phyloP scores from a whole-genome alignment of 1,140 invertebrate genomes.

The Seison nebaliae region DNA sequence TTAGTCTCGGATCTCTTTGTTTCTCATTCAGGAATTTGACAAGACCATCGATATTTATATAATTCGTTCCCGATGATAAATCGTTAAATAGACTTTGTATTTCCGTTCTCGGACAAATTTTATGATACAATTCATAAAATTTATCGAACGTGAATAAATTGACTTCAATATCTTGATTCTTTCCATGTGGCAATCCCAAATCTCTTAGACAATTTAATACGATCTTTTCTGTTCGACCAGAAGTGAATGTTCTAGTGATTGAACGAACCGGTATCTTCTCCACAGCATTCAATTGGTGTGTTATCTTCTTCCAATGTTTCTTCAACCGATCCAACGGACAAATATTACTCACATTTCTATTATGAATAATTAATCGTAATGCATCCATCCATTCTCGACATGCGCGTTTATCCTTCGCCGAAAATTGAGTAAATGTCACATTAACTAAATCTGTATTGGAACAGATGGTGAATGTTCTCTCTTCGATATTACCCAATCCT shows the following conservation, averaged over 20 bases:
- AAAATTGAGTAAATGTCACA: conserved; percentile 84
- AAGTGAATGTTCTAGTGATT: conserved; percentile 83
- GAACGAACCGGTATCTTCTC: conserved; percentile 83
- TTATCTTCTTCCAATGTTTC: conserved; percentile 97
- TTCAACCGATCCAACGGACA: conserved; percentile 74
- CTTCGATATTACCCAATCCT: conserved; percentile 46
- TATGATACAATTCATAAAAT: conserved; percentile 89
- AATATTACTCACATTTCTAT: conserved; percentile 77
- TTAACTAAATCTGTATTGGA: conserved; percentile 96
- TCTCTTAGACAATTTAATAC: conserved; percentile 86
- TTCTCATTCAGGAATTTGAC: conserved; percentile 87
- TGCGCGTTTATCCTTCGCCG: conserved; percentile 64
- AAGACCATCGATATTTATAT: conserved; percentile 56
- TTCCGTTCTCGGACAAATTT: conserved; percentile 91
- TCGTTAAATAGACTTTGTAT: conserved; percentile 89
- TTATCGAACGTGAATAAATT: conserved; percentile 89
- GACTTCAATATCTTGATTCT: conserved; percentile 68
- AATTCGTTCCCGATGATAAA: conserved; percentile 40
- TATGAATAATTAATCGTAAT: conserved; percentile 65
- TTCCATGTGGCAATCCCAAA: conserved; percentile 67
- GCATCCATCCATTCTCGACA: conserved; percentile 74
- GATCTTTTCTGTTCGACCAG: conserved; percentile 74
- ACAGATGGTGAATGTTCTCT: conserved; percentile 83
- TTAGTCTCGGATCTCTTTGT: conserved; percentile 83
- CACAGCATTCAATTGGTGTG: conserved; percentile 62